Percentiles rank a stretch among this genome's conserved stretches.
These are phyloP conservation scores for Drosophila hamatofila DNA, from an alignment of 2,888 invertebrate genomes.

Conservation along the genomic window DNA sequence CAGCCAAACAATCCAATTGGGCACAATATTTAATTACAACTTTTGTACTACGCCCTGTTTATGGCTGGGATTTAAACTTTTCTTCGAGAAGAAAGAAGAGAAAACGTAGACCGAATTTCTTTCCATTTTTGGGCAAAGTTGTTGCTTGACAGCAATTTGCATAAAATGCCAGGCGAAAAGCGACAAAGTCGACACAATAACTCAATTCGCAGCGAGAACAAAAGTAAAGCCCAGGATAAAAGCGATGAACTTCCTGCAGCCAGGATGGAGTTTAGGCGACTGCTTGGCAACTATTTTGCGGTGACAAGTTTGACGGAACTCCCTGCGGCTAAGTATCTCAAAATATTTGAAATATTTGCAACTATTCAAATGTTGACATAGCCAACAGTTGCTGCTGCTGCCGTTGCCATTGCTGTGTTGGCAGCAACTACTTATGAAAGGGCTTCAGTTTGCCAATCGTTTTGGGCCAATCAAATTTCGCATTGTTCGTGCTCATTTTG, in stretches of 20 bases:
- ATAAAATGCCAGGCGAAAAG: conserved; percentile 51
- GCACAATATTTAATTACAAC: conserved; percentile 68
- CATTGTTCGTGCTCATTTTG: conserved; percentile 42
- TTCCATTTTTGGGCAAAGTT: conserved; percentile 34
- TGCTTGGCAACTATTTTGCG: conserved; percentile 63
- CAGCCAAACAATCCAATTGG: conserved; percentile 63
- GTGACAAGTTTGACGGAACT: conserved; percentile 65
- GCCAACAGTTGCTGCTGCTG: conserved; percentile 32
- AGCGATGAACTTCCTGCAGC: conserved; percentile 50
- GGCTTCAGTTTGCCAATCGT: conserved; percentile 62
- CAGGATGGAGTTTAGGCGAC: conserved; percentile 56
- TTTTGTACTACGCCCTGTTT: conserved; percentile 35
- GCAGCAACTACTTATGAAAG: conserved; percentile 31
- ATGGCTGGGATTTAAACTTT: conserved; percentile 45
- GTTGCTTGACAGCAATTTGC: conserved; percentile 52
- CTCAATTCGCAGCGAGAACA: conserved; percentile 68
- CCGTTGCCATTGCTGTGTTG: neutral
- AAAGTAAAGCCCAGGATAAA: conserved; percentile 45
- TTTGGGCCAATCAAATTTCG: conserved; percentile 46
- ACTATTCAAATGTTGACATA: conserved; percentile 66
- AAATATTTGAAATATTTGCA: conserved; percentile 72
- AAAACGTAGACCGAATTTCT: neutral
- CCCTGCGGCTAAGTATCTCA: conserved; percentile 50
- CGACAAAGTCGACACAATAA: conserved; percentile 65
- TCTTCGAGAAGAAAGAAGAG: neutral